Base-by-base conservation (phyloP, 2,888 invertebrate genomes). In the Conomelus anceps region DNA sequence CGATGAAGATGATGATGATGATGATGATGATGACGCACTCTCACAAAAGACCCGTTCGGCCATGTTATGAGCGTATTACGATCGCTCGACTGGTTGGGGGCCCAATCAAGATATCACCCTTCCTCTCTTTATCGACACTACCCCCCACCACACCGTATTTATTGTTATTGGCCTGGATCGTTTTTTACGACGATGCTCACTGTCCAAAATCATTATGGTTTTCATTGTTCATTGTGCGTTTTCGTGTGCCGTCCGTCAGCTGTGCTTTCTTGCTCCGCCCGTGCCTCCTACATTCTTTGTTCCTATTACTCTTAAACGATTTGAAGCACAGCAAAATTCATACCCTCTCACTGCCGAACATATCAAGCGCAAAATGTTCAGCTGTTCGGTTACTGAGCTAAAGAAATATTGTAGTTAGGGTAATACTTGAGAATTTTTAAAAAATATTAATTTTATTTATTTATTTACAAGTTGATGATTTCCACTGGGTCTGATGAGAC, bases 191-290 rank as follows among this genome's bases (percentile, higher is more conserved):
- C 34, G 11, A 34, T n/a, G n/a, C n/a, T n/a, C 34, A 34, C 86
- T 86, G 86, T 86, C 86, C 24, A 23, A 86, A 86, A 23, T 86
- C 86, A 86, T 86, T 86, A 86, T 23, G 24, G 86, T 23, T 86
- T 86, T 86, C 86, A 86, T 86, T 86, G 86, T 86, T 86, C 86
- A 86, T 20, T 84, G 23, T 23, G 34, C 34, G 34, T 34, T n/a
- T n/a, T n/a, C n/a, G n/a, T n/a, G n/a, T n/a, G n/a, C n/a, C 17
- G 1, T 34, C 17, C 34, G 34, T 34, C 34, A 34, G 34, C 34
- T 34, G 34, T 34, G 34, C 34, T 11, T 9, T 26, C 34, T 17
- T 34, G 13, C 34, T 34, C 11, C 11, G 34, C 34, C 34, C 34
- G 26, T 26, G 6, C 26, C 11, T 26, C 34, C n/a, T n/a, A n/a